A percentile compares a stretch with the other conserved stretches of the same genome.
phyloP scores from a whole-genome alignment of 2,888 invertebrate genomes.

The Eupithecia centaureata region DNA sequence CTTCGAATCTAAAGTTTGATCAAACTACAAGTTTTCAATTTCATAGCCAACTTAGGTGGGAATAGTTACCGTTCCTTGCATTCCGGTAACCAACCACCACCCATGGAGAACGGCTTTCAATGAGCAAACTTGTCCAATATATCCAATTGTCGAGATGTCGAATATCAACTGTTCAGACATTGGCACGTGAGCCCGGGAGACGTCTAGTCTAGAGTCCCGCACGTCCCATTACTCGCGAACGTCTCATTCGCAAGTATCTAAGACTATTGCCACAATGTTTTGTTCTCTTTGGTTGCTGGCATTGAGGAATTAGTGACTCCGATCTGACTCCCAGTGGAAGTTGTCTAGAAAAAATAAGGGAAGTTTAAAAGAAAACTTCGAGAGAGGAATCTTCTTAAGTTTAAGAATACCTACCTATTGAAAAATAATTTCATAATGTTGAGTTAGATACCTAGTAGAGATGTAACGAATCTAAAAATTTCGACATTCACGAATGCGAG shows the following conservation, averaged over 20 bases:
- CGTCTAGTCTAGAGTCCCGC: background rate
- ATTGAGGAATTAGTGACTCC: background rate
- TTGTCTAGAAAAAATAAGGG: background rate
- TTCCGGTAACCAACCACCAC: background rate
- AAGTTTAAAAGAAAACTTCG: background rate
- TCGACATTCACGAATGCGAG: too few species aligned
- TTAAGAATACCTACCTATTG: too few species aligned
- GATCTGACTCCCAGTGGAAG: background rate
- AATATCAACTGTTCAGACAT: background rate
- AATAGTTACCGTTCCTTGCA: background rate
- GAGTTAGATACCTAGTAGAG: too few species aligned
- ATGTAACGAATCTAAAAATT: too few species aligned
- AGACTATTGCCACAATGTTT: background rate
- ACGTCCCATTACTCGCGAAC: background rate
- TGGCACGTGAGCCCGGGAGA: background rate
- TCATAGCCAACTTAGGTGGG: background rate
- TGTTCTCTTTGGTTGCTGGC: background rate
- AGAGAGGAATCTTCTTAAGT: background rate
- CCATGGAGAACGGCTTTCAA: background rate
- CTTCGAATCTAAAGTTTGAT: background rate
- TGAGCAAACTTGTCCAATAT: conserved; percentile 4
- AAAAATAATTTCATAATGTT: too few species aligned
- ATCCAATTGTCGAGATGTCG: background rate
- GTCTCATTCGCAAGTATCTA: background rate
- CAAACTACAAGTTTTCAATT: background rate